Conservation (phyloP, 2,113 vertebrate species). For the Vimba vimba region DNA sequence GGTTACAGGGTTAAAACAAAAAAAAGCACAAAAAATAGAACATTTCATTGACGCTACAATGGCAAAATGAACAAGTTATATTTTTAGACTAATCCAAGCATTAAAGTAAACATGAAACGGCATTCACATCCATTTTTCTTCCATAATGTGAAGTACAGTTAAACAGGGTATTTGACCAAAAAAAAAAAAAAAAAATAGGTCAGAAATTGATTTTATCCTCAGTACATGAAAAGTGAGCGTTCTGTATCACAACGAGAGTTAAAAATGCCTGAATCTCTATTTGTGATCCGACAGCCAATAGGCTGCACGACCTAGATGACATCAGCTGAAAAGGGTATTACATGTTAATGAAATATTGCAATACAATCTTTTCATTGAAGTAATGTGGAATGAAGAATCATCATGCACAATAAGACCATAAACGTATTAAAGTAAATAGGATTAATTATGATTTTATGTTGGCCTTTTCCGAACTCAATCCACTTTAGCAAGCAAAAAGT, state of each 20-base stretch:
- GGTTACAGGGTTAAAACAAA: slow-evolving; percentile 32
- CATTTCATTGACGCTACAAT: background rate
- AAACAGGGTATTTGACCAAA: background rate
- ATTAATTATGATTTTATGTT: background rate
- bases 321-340: background rate
- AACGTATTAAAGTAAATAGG: background rate
- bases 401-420: background rate
- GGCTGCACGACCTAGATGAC: background rate
- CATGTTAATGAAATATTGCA: background rate
- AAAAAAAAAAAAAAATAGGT: background rate
- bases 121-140: background rate
- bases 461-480: background rate
- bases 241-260: background rate
- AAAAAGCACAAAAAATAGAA: background rate
- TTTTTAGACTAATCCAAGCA: no score
- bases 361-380: background rate
- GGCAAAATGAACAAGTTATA: background rate
- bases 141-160: background rate
- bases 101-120: background rate
- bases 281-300: background rate
- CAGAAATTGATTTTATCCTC: background rate
- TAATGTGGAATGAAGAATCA: background rate
- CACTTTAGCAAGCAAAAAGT: background rate
- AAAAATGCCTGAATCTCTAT: background rate
- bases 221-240: background rate